Base-by-base conservation (phyloP, 2,113 vertebrate genomes). In the Oenanthe oenanthe region DNA sequence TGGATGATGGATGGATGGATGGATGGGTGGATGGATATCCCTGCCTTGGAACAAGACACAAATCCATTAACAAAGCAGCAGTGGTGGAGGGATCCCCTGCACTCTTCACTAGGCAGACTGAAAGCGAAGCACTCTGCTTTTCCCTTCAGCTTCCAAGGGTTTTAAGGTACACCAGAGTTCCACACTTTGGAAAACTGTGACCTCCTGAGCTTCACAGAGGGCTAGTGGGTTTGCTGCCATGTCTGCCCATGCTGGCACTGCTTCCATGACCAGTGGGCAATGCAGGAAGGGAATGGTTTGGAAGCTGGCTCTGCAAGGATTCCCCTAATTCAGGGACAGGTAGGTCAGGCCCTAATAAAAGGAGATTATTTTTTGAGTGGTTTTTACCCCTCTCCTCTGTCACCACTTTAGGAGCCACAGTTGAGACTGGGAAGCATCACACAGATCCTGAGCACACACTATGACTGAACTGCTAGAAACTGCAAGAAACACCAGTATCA, bases 71-170 rank as follows among this genome's bases (percentile, higher is more conserved):
- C 11, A 45, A 63, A 53, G 71, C 53, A 60, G 68, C 3, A 0
- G 26, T 1, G 4, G 14, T 11, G 10, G 5, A 58, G 47, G 10
- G 13, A 13, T 31, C 6, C 62, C 21, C 45, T 17, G 25, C 0
- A 0, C 0, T 0, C 38, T 31, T 31, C 0, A 0, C 7, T 6
- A 21, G 8, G 4, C 6, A 9, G 29, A n/a, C 0, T 3, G 16
- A 75, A 57, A 83, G 40, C 34, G 70, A 81, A 84, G 43, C 34
- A 29, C 32, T 45, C 2, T 0, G n/a, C 24, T 48, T 25, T 58
- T 65, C 45, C 70, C n/a, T 82, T 68, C 32, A 6, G 0, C 29
- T 63, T 63, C 53, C 32, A 67, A 20, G 28, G n/a, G 47, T 47
- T 88, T 38, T 63, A n/a, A 51, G 48, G 26, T 12, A 42, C 48